Evolutionary conservation across 2,888 invertebrate genomes (phyloP).

Genomic region (Ichneumoninae sp.): DNA sequence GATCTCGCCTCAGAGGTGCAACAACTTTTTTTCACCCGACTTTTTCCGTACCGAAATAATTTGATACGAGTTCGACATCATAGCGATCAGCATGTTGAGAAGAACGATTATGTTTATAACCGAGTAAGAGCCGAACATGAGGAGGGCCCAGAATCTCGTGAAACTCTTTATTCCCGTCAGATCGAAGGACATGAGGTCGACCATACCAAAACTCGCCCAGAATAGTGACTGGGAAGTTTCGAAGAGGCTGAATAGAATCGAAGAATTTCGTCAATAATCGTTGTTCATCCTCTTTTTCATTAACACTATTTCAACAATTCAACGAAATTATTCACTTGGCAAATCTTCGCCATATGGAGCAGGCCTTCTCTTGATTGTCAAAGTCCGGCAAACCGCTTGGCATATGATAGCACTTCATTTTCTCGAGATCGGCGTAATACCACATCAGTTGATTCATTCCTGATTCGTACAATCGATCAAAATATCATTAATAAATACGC

Average conservation of each 20-base stretch:
- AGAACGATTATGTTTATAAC: conserved; percentile 98
- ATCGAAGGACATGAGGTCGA: conserved; percentile 97
- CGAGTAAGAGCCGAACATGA: conserved; percentile 99
- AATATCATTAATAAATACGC: no score
- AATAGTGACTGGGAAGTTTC: conserved; percentile 99
- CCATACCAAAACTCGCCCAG: conserved; percentile 98
- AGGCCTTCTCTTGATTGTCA: conserved; percentile 93
- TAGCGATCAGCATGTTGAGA: conserved; percentile 98
- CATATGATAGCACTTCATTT: conserved; percentile 92
- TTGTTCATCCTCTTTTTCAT: neutral
- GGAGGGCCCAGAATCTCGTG: conserved; percentile 97
- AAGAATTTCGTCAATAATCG: neutral
- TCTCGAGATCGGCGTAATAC: conserved; percentile 97
- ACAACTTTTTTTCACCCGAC: neutral
- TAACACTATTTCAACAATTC: neutral
- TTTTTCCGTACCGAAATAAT: conserved; percentile 93
- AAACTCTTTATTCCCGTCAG: conserved; percentile 97
- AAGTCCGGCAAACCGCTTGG: conserved; percentile 92
- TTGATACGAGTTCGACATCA: conserved; percentile 99
- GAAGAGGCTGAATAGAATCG: conserved; percentile 90
- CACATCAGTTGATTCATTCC: conserved; percentile 95
- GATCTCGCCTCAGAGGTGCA: neutral
- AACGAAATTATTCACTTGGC: conserved; percentile 88
- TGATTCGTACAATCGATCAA: conserved; percentile 75
- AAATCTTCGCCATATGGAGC: conserved; percentile 94